Evolutionary conservation across 2,113 vertebrate species (phyloP).

Genomic region (Xiphorhynchus elegans): DNA sequence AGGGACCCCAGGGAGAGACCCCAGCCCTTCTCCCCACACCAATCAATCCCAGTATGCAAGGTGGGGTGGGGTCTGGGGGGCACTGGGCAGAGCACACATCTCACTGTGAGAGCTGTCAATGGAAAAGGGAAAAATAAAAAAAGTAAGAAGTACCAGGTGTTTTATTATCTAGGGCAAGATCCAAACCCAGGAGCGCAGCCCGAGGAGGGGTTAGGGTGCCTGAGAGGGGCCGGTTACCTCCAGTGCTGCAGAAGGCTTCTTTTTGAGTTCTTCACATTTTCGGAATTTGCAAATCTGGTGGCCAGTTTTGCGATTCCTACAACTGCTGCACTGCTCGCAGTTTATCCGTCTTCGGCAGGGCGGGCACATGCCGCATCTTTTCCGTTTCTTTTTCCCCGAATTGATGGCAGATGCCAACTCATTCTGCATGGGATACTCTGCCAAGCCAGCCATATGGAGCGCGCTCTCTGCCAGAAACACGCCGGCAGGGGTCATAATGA

Average conservation of each 20-base stretch:
- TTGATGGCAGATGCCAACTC: conserved; percentile 98
- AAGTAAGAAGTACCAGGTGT: conserved; percentile 60
- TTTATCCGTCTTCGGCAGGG: conserved; percentile 98
- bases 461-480: conserved; percentile 98
- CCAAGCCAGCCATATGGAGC: conserved; percentile 97
- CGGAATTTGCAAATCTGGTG: conserved; percentile 99
- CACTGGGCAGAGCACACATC: neutral
- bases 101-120: neutral
- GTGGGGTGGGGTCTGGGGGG: neutral
- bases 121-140: conserved; percentile 41
- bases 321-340: conserved; percentile 99
- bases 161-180: conserved; percentile 67
- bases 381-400: conserved; percentile 99
- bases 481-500: conserved; percentile 98
- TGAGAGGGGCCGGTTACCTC: conserved; percentile 87
- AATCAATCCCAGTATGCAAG: neutral
- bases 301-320: conserved; percentile 99
- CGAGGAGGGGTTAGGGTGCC: conserved; percentile 73
- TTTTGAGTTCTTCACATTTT: conserved; percentile 99
- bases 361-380: conserved; percentile 97
- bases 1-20: neutral
- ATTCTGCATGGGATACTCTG: conserved; percentile 96
- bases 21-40: neutral
- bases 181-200: conserved; percentile 72
- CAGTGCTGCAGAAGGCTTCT: conserved; percentile 98